phyloP scores from a whole-genome alignment of 1,140 invertebrate species.

The Meloidogyne chitwoodi region DNA sequence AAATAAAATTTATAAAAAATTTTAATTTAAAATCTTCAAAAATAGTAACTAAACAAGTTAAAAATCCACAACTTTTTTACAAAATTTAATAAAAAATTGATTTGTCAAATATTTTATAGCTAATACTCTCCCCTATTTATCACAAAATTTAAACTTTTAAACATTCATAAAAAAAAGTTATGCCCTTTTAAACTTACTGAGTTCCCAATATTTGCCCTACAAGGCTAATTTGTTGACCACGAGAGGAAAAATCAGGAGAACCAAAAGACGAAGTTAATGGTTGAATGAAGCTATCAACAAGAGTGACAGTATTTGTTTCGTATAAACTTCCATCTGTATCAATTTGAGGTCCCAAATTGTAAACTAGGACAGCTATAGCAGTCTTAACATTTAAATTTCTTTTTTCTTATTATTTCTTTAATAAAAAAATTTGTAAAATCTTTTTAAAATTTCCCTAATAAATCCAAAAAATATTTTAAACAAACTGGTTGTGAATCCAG shows the following conservation, averaged over 20 bases:
- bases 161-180: slow-evolving; percentile 46
- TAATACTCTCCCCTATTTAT: too few species aligned
- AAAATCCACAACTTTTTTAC: too few species aligned
- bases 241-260: not conserved
- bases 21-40: not conserved
- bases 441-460: too few species aligned
- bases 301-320: slow-evolving; percentile 48
- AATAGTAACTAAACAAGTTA: not conserved
- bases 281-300: slow-evolving; percentile 50
- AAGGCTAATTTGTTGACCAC: not conserved
- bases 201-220: not conserved
- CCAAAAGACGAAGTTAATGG: slow-evolving; percentile 26
- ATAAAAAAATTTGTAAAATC: too few species aligned
- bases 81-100: too few species aligned
- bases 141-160: too few species aligned
- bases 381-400: slow-evolving; percentile 23
- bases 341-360: slow-evolving; percentile 50
- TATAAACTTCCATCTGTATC: slow-evolving; percentile 28
- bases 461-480: too few species aligned
- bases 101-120: too few species aligned
- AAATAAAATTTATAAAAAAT: not conserved
- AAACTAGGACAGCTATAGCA: slow-evolving; percentile 49
- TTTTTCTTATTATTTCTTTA: too few species aligned
- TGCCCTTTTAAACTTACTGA: slow-evolving; percentile 26
- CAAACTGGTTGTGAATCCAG: slow-evolving; percentile 40